Evolutionary conservation across 1,140 invertebrate species (phyloP).

Genomic region (Bradysia coprophila): DNA sequence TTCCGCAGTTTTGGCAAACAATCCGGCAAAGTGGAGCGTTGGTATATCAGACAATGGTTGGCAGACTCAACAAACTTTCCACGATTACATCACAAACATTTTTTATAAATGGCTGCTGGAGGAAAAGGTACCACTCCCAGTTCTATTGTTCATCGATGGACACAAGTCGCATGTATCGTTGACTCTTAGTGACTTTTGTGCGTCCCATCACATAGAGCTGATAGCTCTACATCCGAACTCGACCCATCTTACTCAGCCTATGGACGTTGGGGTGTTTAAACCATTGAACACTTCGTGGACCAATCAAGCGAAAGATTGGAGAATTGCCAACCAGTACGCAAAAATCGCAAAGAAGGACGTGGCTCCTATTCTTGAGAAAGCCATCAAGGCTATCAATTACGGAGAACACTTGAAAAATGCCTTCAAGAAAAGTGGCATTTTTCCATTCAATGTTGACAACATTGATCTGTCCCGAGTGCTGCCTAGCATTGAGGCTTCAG

Average conservation of each 20-base stretch:
- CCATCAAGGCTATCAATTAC: neutral
- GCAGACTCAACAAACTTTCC: slow-evolving; percentile 23
- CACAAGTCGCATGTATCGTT: slow-evolving; percentile 20
- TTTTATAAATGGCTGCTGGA: slow-evolving; percentile 11
- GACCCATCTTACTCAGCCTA: slow-evolving; percentile 24
- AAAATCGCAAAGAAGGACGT: neutral
- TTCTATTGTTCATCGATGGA: slow-evolving; percentile 24
- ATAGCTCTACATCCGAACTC: slow-evolving; percentile 22
- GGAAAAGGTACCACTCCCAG: slow-evolving; percentile 12
- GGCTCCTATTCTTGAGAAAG: neutral
- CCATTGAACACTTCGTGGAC: slow-evolving; percentile 16
- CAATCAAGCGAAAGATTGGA: slow-evolving; percentile 8
- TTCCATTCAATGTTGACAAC: neutral
- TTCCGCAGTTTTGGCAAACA: too few species aligned
- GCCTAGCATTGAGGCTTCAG: neutral
- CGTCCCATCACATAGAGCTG: slow-evolving; percentile 18
- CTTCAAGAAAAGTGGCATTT: neutral
- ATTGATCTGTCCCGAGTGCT: neutral
- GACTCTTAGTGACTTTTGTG: slow-evolving; percentile 19
- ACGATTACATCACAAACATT: slow-evolving; percentile 22
- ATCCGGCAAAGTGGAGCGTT: too few species aligned
- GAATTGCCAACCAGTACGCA: slow-evolving; percentile 7
- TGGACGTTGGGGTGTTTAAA: slow-evolving; percentile 20
- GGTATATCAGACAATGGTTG: slow-evolving; percentile 22
- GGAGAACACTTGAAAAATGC: neutral